phyloP scores from a whole-genome alignment of 2,797 vertebrate species.

The Yasuhikotakia modesta region DNA sequence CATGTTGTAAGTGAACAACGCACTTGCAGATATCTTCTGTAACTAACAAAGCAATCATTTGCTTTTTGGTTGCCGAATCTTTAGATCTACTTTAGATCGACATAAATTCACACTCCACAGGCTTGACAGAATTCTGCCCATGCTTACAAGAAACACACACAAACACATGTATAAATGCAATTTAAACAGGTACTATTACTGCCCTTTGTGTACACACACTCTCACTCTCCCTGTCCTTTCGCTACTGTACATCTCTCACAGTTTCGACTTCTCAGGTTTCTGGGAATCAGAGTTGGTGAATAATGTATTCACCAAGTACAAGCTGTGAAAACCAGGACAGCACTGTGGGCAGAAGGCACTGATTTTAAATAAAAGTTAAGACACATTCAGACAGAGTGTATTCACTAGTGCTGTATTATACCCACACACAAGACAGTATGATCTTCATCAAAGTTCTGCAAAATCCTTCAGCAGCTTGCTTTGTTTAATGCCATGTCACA shows the following conservation, averaged over 20 bases:
- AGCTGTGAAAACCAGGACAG: slow-evolving; percentile 51
- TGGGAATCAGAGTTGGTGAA: slow-evolving; percentile 56
- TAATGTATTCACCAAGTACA: slow-evolving; percentile 62
- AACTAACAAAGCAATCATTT: too few relatives aligned
- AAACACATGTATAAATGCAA: slow-evolving; percentile 15
- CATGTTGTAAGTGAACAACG: not conserved
- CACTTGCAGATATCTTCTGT: not conserved
- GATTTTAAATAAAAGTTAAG: slow-evolving; percentile 43
- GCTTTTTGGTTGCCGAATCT: not conserved
- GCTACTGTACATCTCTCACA: slow-evolving; percentile 30
- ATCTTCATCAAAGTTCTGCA: slow-evolving; percentile 13
- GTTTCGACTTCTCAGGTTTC: slow-evolving; percentile 51
- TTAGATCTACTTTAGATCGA: not conserved
- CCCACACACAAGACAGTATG: slow-evolving; percentile 10
- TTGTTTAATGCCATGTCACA: slow-evolving; percentile 21
- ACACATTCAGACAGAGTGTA: slow-evolving; percentile 33
- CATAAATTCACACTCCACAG: slow-evolving; percentile 2
- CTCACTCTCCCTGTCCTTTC: slow-evolving; percentile 19
- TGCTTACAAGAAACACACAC: slow-evolving; percentile 10
- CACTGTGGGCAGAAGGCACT: slow-evolving; percentile 36
- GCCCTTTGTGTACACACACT: slow-evolving; percentile 20
- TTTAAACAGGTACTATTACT: slow-evolving; percentile 13
- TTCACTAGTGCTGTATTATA: slow-evolving; percentile 6
- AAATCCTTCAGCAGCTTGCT: slow-evolving; percentile 5
- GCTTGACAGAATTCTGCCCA: not conserved